A percentile compares a stretch with the other conserved stretches of the same genome.
Evolutionary conservation across 2,797 vertebrate species (phyloP).

Genomic region (Sebastes trivittatus): DNA sequence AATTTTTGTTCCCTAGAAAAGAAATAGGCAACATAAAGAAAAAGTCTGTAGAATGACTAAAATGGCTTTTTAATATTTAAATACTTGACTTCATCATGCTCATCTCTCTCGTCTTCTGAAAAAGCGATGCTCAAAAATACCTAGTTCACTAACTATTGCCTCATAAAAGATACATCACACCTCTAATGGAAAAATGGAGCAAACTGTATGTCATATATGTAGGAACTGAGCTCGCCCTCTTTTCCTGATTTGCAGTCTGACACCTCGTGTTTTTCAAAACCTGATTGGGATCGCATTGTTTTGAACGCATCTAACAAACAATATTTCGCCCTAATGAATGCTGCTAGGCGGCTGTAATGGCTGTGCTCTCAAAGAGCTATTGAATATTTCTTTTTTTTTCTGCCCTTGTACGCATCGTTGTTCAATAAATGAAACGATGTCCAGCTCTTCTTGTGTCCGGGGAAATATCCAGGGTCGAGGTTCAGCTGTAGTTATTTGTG

Average conservation of each 20-base stretch:
- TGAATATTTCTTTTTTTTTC: conserved; percentile 16
- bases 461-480: conserved; percentile 22
- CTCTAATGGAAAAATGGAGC: background rate
- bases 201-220: background rate
- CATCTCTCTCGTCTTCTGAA: background rate
- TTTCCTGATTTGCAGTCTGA: background rate
- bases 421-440: conserved; percentile 31
- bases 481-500: conserved; percentile 10
- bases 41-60: background rate
- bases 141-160: background rate
- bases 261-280: background rate
- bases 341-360: background rate
- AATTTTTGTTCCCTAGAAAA: background rate
- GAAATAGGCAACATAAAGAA: background rate
- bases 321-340: conserved; percentile 1
- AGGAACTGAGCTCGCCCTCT: background rate
- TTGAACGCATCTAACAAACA: conserved; percentile 7
- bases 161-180: background rate
- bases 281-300: background rate
- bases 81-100: background rate
- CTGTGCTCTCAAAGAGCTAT: conserved; percentile 1
- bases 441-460: background rate
- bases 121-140: background rate
- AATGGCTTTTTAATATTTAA: background rate
- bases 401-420: background rate